Base-by-base conservation (phyloP, 1,140 invertebrate genomes). In the Cecropterus lyciades region DNA sequence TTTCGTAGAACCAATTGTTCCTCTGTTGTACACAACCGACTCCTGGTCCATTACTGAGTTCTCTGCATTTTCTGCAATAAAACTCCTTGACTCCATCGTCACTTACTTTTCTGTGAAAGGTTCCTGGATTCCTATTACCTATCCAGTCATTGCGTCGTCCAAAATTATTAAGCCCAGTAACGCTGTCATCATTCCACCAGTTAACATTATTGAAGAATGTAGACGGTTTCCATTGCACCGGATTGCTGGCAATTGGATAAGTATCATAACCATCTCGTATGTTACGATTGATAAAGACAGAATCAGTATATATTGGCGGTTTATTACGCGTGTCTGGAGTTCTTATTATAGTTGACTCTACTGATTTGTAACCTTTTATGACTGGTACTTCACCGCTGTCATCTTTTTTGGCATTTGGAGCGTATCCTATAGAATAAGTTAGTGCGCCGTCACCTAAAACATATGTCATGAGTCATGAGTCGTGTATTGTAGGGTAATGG, bases 41-140 rank as follows among this genome's bases (percentile, higher is more conserved):
- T 7, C 49, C 59, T 53, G 69, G 56, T 9, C 66, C 66, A 42
- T 75, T 72, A 43, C 59, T 82, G 17, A 89, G 42, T 70, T 92
- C 89, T 43, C 76, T 79, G 65, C 89, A 92, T 73, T 84, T 91
- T 27, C 67, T 80, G 30, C 89, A 92, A 59, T 91, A 92, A 49
- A 89, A 92, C 14, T 91, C 87, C 71, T 75, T 84, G 17, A 84
- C 75, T 7, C 75, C 79, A 59, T 91, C 81, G 30, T 89, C 85
- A 49, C 65, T 71, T 4, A 84, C 75, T 70, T 76, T 82, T 70
- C 84, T 81, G 55, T 86, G 71, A 14, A 84, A 64, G 15, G 62
- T 82, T 71, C 48, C 53, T 67, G 13, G 43, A 43, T 65, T 77
- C 73, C 10, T 65, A 53, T 76, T 78, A 20, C 68, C 56, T 14